Conservation (phyloP, 1,140 invertebrate genomes). For the Drosophila athabasca region DNA sequence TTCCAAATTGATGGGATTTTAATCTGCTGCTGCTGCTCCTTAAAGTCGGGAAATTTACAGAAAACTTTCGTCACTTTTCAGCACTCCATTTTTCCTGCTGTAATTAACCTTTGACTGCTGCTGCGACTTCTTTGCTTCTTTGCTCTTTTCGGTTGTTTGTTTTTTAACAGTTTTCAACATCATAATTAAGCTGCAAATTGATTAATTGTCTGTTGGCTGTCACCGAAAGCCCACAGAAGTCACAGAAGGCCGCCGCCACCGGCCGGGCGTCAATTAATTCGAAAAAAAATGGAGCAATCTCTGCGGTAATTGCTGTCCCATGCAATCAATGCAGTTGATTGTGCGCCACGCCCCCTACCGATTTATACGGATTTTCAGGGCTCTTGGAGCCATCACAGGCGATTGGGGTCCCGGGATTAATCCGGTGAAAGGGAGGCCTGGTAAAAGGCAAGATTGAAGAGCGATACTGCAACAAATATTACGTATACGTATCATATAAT, state of each 20-base stretch:
- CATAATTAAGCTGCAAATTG: slow-evolving; percentile 59
- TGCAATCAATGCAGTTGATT: slow-evolving; percentile 55
- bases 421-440: too few relatives aligned
- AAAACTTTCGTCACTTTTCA: neutral
- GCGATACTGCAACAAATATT: too few relatives aligned
- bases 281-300: neutral
- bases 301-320: slow-evolving; percentile 29
- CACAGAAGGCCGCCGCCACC: slow-evolving; percentile 1
- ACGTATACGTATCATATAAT: too few relatives aligned
- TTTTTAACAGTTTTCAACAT: slow-evolving; percentile 8
- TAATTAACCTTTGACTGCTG: slow-evolving; percentile 6
- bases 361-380: neutral
- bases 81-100: neutral
- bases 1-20: slow-evolving; percentile 46
- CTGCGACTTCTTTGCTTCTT: slow-evolving; percentile 7
- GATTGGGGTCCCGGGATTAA: too few relatives aligned
- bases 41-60: neutral
- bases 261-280: slow-evolving; percentile 44
- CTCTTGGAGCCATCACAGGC: neutral
- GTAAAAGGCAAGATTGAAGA: too few relatives aligned
- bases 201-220: slow-evolving; percentile 55
- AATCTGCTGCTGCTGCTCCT: slow-evolving; percentile 15
- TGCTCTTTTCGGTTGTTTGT: neutral
- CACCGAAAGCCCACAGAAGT: slow-evolving; percentile 9
- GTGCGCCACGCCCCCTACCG: neutral